phyloP scores from a whole-genome alignment of 2,888 invertebrate genomes.

The Hypena proboscidalis region DNA sequence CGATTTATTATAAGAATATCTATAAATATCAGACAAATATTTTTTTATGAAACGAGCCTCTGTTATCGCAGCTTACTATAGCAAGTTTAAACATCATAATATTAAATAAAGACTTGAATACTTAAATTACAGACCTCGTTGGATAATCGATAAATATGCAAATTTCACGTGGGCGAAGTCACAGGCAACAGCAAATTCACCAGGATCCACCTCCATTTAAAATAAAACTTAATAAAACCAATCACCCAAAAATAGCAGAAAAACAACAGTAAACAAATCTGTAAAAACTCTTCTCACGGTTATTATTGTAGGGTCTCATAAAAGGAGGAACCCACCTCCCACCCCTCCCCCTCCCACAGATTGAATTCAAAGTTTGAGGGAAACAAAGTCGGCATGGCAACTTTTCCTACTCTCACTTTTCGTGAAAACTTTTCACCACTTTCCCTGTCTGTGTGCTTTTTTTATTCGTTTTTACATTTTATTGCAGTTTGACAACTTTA shows the following conservation, averaged over 20 bases:
- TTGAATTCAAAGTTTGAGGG: conserved; percentile 76
- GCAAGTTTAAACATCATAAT: too few species aligned
- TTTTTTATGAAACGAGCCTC: too few species aligned
- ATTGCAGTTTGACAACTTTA: too few species aligned
- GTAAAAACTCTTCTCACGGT: conserved; percentile 45
- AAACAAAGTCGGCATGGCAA: conserved; percentile 76
- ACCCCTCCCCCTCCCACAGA: conserved; percentile 60
- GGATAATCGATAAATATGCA: too few species aligned
- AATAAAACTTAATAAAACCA: conserved; percentile 2
- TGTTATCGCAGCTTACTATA: too few species aligned
- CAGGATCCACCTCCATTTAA: conserved; percentile 1
- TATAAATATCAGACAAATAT: too few species aligned
- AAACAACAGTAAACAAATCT: conserved; percentile 36
- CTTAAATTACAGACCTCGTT: too few species aligned
- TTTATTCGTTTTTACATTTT: conserved; percentile 44
- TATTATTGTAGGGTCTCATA: conserved; percentile 50
- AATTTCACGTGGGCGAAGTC: background rate
- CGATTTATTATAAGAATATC: too few species aligned
- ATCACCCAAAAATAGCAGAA: conserved; percentile 19
- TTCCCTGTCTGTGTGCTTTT: conserved; percentile 64
- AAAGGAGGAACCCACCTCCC: conserved; percentile 53
- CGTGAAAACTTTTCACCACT: conserved; percentile 73
- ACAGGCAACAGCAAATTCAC: background rate
- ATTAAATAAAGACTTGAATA: too few species aligned
- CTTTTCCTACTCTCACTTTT: conserved; percentile 79